phyloP scores from a whole-genome alignment of 2,888 invertebrate genomes.

The Antheraea yamamai region DNA sequence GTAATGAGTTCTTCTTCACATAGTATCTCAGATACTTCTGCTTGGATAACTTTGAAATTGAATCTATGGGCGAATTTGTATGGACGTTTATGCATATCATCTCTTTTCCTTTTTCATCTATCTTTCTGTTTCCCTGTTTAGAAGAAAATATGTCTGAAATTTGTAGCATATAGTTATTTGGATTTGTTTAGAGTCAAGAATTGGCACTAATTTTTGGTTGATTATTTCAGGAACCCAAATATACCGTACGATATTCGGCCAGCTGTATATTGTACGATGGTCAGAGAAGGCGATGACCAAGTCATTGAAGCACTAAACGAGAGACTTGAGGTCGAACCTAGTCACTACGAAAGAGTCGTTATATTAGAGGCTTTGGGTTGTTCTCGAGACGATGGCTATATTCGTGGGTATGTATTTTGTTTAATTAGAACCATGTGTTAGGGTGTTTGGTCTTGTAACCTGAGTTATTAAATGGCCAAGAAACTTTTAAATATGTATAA shows the following conservation, averaged over 20 bases:
- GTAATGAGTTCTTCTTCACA: no score
- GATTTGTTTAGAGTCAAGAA: no score
- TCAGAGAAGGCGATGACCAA: slow-evolving; percentile 84
- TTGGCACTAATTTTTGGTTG: neutral
- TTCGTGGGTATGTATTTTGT: slow-evolving; percentile 70
- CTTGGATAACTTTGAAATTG: no score
- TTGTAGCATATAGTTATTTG: no score
- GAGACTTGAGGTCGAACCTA: slow-evolving; percentile 83
- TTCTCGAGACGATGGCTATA: slow-evolving; percentile 81
- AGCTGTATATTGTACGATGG: slow-evolving; percentile 89
- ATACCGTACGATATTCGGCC: slow-evolving; percentile 79
- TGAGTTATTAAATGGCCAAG: neutral
- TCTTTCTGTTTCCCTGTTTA: no score
- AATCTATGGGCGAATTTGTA: no score
- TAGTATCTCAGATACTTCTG: no score
- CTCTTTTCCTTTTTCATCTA: no score
- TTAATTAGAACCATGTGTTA: neutral
- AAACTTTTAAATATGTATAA: neutral
- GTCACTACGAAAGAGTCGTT: slow-evolving; percentile 88
- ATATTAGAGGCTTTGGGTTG: slow-evolving; percentile 88
- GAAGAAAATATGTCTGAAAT: no score
- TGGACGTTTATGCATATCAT: no score
- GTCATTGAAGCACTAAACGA: slow-evolving; percentile 88
- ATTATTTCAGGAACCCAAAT: slow-evolving; percentile 55
- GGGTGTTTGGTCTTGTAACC: neutral